These are phyloP conservation scores for Phalera bucephala DNA, from an alignment of 2,888 invertebrate species.

Conservation along the genomic window DNA sequence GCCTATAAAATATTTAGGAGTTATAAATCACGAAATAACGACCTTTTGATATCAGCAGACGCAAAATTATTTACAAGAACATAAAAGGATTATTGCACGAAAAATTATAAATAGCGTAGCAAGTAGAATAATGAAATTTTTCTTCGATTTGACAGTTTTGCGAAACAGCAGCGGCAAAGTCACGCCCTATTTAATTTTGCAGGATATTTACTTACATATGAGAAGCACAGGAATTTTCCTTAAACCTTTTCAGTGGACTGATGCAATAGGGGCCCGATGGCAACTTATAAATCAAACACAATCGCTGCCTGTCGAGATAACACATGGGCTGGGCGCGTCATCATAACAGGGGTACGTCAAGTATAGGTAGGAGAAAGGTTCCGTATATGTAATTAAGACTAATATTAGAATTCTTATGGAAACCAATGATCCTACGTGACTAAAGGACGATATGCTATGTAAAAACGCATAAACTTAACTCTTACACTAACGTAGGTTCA, in stretches of 20 bases:
- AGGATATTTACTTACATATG: conserved; percentile 17
- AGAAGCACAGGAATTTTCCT: conserved; percentile 11
- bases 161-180: no score
- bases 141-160: no score
- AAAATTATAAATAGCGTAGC: no score
- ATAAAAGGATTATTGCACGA: no score
- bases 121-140: no score
- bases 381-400: no score
- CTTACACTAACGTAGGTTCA: no score
- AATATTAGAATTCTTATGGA: no score
- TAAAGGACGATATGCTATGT: no score
- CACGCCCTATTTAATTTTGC: no score
- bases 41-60: neutral
- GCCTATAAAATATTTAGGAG: neutral
- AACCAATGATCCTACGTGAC: no score
- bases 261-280: conserved; percentile 13
- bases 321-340: conserved; percentile 31
- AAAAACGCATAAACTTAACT: no score
- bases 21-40: neutral
- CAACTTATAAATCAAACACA: conserved; percentile 56
- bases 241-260: conserved; percentile 30
- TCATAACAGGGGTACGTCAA: conserved; percentile 6
- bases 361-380: neutral
- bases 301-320: conserved; percentile 45
- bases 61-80: neutral